Percentiles rank a stretch among this genome's conserved stretches.
Conservation (phyloP, 2,888 invertebrate species). For the Lepidochitona cinerea region DNA sequence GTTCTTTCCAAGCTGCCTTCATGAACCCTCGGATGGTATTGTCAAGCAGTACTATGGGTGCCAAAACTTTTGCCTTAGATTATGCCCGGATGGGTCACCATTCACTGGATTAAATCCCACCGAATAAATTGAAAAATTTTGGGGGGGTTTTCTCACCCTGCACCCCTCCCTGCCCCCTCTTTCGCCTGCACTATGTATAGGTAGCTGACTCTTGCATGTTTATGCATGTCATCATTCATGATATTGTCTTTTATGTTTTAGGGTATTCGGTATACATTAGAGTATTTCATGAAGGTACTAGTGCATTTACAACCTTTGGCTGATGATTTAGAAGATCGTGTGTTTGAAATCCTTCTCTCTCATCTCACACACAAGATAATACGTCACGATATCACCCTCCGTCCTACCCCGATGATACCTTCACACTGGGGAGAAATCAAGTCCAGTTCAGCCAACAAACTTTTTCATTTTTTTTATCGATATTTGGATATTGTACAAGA, state of each 20-base stretch:
- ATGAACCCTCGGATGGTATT: no score
- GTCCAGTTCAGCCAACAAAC: slow-evolving; percentile 5
- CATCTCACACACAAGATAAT: slow-evolving; percentile 78
- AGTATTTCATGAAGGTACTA: slow-evolving; percentile 81
- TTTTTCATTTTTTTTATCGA: slow-evolving; percentile 15
- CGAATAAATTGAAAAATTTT: no score
- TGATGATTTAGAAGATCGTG: slow-evolving; percentile 76
- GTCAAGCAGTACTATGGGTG: no score
- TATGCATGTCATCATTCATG: no score
- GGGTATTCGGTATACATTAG: slow-evolving; percentile 80
- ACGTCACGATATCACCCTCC: neutral
- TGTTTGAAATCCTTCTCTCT: slow-evolving; percentile 79
- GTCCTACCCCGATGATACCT: neutral
- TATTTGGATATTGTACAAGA: slow-evolving; percentile 11
- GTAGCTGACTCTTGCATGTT: no score
- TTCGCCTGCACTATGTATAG: no score
- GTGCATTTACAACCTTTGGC: slow-evolving; percentile 78
- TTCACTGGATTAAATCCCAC: no score
- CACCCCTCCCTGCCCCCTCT: no score
- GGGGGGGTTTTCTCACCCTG: no score
- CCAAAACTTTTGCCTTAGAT: no score
- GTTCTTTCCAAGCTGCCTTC: no score
- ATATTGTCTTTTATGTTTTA: slow-evolving; percentile 64
- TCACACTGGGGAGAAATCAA: slow-evolving; percentile 20
- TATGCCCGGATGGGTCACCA: no score